These are phyloP conservation scores for Muraenolepis orangiensis DNA, from an alignment of 2,797 vertebrate species.

Conservation along the genomic window DNA sequence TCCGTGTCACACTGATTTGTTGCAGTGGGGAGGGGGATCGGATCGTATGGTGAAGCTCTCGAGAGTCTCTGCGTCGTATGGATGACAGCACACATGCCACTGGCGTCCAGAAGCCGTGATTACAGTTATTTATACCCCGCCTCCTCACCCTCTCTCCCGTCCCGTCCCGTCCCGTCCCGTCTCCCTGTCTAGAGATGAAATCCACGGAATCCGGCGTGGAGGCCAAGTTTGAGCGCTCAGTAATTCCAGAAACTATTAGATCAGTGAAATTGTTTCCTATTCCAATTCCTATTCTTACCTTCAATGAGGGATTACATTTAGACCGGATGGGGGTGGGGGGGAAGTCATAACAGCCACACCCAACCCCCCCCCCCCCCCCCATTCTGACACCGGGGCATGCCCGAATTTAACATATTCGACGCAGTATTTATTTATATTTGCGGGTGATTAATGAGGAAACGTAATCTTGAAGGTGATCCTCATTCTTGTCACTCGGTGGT, in stretches of 20 bases:
- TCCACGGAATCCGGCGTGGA: neutral
- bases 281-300: neutral
- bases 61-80: slow-evolving; percentile 31
- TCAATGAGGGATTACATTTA: neutral
- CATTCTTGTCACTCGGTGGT: slow-evolving; percentile 58
- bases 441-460: slow-evolving; percentile 67
- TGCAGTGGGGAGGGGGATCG: slow-evolving; percentile 29
- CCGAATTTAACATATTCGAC: slow-evolving; percentile 34
- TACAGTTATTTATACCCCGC: slow-evolving; percentile 2
- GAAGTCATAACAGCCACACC: no score
- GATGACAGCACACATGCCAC: slow-evolving; percentile 44
- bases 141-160: no score
- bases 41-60: slow-evolving; percentile 23
- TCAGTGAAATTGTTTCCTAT: neutral
- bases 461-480: slow-evolving; percentile 44
- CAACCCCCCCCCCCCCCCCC: slow-evolving; percentile 8
- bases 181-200: neutral
- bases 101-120: slow-evolving; percentile 34
- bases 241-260: neutral
- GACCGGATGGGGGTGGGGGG: neutral
- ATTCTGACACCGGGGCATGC: slow-evolving; percentile 45
- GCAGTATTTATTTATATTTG: slow-evolving; percentile 57
- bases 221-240: neutral
- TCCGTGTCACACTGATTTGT: slow-evolving; percentile 40
- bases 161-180: neutral